A percentile compares a stretch with the other conserved stretches of the same genome.
These are phyloP conservation scores for Melanostoma mellinum DNA, from an alignment of 2,888 invertebrate species.

Conservation along the genomic window DNA sequence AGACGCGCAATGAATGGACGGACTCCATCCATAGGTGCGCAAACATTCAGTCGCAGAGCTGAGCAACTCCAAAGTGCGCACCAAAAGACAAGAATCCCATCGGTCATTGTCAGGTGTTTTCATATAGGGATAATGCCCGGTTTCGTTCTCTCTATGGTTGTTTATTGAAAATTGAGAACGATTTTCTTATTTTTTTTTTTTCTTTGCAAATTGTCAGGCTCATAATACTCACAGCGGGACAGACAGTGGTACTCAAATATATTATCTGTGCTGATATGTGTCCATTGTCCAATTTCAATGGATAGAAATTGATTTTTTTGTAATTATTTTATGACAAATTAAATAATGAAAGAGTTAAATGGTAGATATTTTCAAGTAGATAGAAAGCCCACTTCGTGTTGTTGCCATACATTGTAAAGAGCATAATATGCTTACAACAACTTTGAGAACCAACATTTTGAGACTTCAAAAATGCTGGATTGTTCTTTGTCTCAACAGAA, in stretches of 20 bases:
- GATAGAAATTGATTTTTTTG: conserved; percentile 38
- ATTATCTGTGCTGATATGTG: conserved; percentile 54
- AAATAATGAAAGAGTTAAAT: conserved; percentile 13
- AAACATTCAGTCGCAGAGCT: conserved; percentile 14
- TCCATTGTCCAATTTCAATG: conserved; percentile 48
- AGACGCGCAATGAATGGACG: conserved; percentile 33
- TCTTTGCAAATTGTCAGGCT: conserved; percentile 66
- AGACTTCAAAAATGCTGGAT: no score
- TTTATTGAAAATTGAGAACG: conserved; percentile 70
- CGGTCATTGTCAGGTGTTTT: conserved; percentile 73
- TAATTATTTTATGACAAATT: conserved; percentile 48
- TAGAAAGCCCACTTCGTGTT: no score
- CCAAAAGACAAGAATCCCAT: conserved; percentile 69
- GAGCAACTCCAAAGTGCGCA: conserved; percentile 55
- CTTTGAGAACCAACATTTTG: no score
- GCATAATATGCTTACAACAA: no score
- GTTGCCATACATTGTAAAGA: no score
- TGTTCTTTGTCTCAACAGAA: no score
- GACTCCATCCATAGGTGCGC: conserved; percentile 28
- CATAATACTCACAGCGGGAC: conserved; percentile 71
- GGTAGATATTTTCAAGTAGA: background rate
- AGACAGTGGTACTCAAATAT: conserved; percentile 46
- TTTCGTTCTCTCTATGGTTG: conserved; percentile 18
- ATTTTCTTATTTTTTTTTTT: conserved; percentile 47
- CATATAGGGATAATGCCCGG: conserved; percentile 58